Base-by-base conservation (phyloP, 2,113 vertebrate species). In the Oryctolagus cuniculus region DNA sequence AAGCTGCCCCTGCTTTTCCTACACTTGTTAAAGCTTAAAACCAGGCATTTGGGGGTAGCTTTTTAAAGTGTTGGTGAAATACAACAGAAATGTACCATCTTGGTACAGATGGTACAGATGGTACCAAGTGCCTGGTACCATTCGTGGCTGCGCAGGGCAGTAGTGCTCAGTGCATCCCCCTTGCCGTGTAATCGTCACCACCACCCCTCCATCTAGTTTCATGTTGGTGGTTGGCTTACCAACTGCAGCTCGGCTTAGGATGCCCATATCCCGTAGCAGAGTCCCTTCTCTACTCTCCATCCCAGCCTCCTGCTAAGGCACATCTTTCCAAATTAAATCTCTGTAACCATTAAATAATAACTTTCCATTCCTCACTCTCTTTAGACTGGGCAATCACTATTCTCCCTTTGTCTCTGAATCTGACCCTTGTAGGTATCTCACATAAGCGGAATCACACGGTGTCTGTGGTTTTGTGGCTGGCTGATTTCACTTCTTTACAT, bases 161-260 rank as follows among this genome's bases (percentile, higher is more conserved):
- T 51, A 19, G n/a, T 24, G 29, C 22, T 10, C 34, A 29, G 64
- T 0, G 13, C 29, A 12, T 49, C 55, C 63, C 2, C 27, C 1
- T 2, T 88, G 34, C 29, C 0, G 0, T 3, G 2, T 4, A 8
- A 27, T 13, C 2, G 4, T 31, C 21, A 38, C 53, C 9, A 3
- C 21, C 4, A 0, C 5, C 31, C 31, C 29, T 44, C 72, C 53
- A 44, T 24, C 7, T 27, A 21, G 12, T n/a, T 10, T 17, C 63
- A 27, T 66, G 7, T 27, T 44, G 44, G 44, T 6, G 44, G 44
- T 44, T 38, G 38, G 38, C 38, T 38, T 38, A 38, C 38, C 38
- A 38, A 38, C 38, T 38, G 38, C 38, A 38, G 38, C 38, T 4
- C 44, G 38, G 44, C 44, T 44, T 6, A 44, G 44, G 44, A 44